Percentiles rank a stretch among this genome's conserved stretches.
These are phyloP conservation scores for Ptilorrhoa leucosticta DNA, from an alignment of 2,113 vertebrate species.

Conservation along the genomic window DNA sequence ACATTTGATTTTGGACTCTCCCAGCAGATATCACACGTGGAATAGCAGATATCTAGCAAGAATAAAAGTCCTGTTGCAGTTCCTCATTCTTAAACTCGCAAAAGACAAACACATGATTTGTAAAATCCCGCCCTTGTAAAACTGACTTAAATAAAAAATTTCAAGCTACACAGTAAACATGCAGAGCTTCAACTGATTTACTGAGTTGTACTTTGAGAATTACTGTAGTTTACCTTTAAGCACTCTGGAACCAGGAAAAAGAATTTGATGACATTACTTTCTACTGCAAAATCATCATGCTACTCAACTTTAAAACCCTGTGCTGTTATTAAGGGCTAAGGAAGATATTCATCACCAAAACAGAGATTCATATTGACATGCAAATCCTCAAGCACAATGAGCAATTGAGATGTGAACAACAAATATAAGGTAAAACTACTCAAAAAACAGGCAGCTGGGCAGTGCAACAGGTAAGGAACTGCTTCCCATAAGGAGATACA, in stretches of 20 bases:
- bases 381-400: background rate
- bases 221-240: background rate
- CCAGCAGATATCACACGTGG: background rate
- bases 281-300: background rate
- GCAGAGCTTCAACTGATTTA: background rate
- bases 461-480: background rate
- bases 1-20: background rate
- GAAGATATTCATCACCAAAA: background rate
- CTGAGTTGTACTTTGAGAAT: background rate
- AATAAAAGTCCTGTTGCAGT: background rate
- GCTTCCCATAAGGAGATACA: background rate
- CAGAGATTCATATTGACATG: background rate
- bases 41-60: background rate
- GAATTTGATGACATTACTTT: background rate
- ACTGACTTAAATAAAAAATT: background rate
- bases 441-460: background rate
- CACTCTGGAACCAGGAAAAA: background rate
- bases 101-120: background rate
- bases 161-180: background rate
- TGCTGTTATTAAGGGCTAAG: background rate
- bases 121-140: background rate
- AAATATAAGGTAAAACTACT: background rate
- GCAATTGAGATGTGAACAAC: background rate
- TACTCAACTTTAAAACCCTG: background rate
- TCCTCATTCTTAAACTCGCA: background rate